Evolutionary conservation across 2,113 vertebrate species (phyloP).

Genomic region (Mobula birostris): DNA sequence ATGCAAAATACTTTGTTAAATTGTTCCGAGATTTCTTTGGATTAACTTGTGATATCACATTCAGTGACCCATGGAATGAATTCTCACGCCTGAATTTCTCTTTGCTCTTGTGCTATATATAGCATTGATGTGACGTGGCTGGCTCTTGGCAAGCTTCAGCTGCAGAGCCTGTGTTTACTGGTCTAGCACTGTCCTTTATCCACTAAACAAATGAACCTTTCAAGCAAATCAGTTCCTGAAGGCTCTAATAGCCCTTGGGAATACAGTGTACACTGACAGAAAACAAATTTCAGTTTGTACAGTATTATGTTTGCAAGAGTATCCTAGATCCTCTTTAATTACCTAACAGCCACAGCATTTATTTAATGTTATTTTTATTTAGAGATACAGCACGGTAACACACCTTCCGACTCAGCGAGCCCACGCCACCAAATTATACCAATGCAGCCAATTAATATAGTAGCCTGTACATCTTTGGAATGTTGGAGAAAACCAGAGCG

Average conservation of each 20-base stretch:
- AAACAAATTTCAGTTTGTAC: constrained; percentile 18
- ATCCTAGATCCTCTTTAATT: constrained; percentile 6
- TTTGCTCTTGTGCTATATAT: constrained; percentile 8
- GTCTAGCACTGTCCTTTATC: constrained; percentile 14
- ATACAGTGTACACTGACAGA: neutral
- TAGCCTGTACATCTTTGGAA: too few relatives aligned
- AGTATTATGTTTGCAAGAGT: neutral
- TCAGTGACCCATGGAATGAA: constrained; percentile 29
- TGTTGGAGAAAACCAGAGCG: too few relatives aligned
- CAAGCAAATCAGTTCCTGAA: constrained; percentile 29
- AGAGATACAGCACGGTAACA: too few relatives aligned
- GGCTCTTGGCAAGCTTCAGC: neutral
- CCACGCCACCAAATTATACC: too few relatives aligned
- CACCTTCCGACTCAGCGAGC: too few relatives aligned
- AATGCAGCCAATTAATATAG: too few relatives aligned
- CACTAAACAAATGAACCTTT: constrained; percentile 23
- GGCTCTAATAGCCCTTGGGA: neutral
- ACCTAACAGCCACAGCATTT: neutral
- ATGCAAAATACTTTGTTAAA: neutral
- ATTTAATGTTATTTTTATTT: neutral
- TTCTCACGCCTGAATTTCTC: constrained; percentile 18
- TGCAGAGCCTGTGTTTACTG: constrained; percentile 22
- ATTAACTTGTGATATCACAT: neutral
- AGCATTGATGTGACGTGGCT: neutral
- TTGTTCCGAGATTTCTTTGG: neutral